Evolutionary conservation across 1,140 invertebrate species (phyloP).

Genomic region (Drosophila bipectinata): DNA sequence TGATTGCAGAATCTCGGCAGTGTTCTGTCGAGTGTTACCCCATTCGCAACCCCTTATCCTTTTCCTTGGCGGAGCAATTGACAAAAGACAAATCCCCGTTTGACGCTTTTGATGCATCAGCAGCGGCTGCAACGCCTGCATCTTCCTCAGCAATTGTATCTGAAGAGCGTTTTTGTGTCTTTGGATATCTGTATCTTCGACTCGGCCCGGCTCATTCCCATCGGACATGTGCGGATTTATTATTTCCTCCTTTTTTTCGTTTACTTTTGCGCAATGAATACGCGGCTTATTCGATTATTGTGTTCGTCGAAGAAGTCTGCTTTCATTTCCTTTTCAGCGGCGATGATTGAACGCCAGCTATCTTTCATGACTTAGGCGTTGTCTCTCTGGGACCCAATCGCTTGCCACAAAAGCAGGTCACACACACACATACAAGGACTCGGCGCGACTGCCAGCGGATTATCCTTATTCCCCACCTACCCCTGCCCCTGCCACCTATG

Average conservation of each 20-base stretch:
- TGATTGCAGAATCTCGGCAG: slow-evolving; percentile 28
- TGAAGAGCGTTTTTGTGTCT: slow-evolving; percentile 51
- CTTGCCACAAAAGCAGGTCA: slow-evolving; percentile 32
- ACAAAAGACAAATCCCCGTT: slow-evolving; percentile 54
- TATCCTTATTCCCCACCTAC: slow-evolving; percentile 43
- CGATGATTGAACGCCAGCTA: slow-evolving; percentile 75
- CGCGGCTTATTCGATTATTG: slow-evolving; percentile 80
- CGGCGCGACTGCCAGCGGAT: slow-evolving; percentile 60
- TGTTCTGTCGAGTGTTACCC: neutral
- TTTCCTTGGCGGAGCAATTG: slow-evolving; percentile 15
- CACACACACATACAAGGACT: slow-evolving; percentile 38
- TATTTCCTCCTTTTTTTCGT: slow-evolving; percentile 39
- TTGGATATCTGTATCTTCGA: slow-evolving; percentile 31
- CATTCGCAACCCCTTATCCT: slow-evolving; percentile 10
- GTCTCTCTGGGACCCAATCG: slow-evolving; percentile 65
- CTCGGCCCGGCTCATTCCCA: slow-evolving; percentile 43
- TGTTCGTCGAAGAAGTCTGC: slow-evolving; percentile 56
- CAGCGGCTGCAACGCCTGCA: slow-evolving; percentile 41
- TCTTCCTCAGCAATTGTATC: slow-evolving; percentile 44
- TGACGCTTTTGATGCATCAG: slow-evolving; percentile 50
- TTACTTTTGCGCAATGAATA: slow-evolving; percentile 66
- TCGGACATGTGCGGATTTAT: slow-evolving; percentile 76
- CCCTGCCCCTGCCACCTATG: slow-evolving; percentile 1
- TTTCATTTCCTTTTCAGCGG: slow-evolving; percentile 72
- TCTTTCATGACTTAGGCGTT: slow-evolving; percentile 71